Evolutionary conservation across 2,888 invertebrate species (phyloP).

Genomic region (Scaptomyza reducta): DNA sequence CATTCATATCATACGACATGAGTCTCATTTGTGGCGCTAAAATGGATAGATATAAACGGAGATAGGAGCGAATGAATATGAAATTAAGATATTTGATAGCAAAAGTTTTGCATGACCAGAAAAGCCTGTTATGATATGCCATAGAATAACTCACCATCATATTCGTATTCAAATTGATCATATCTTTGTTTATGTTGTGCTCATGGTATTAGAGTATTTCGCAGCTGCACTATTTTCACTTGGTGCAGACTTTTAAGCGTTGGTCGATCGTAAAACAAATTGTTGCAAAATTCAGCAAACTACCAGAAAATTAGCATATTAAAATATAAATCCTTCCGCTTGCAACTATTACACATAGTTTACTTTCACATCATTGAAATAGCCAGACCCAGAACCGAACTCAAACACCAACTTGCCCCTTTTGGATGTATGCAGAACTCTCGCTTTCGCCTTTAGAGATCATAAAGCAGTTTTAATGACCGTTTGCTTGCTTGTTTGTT

Average conservation of each 20-base stretch:
- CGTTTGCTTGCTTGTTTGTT: constrained; percentile 28
- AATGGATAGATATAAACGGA: background rate
- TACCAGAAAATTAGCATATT: constrained; percentile 61
- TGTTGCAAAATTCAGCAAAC: constrained; percentile 73
- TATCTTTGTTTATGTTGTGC: too few species aligned
- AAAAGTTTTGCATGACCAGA: background rate
- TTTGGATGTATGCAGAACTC: constrained; percentile 53
- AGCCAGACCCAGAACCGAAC: background rate
- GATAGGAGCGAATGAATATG: background rate
- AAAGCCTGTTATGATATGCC: background rate
- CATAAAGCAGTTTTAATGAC: constrained; percentile 72
- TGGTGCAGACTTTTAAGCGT: background rate
- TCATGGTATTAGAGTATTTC: background rate
- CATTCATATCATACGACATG: background rate
- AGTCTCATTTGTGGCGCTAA: background rate
- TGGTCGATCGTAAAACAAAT: constrained; percentile 63
- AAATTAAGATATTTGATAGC: constrained; percentile 11
- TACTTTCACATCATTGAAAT: constrained; percentile 7
- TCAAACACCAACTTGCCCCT: constrained; percentile 3
- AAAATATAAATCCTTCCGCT: constrained; percentile 74
- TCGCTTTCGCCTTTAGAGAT: constrained; percentile 71
- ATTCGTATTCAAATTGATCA: too few species aligned
- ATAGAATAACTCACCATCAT: too few species aligned
- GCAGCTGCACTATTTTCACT: background rate
- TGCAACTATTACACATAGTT: constrained; percentile 48